phyloP scores from a whole-genome alignment of 2,888 invertebrate genomes.

The Nemurella pictetii region DNA sequence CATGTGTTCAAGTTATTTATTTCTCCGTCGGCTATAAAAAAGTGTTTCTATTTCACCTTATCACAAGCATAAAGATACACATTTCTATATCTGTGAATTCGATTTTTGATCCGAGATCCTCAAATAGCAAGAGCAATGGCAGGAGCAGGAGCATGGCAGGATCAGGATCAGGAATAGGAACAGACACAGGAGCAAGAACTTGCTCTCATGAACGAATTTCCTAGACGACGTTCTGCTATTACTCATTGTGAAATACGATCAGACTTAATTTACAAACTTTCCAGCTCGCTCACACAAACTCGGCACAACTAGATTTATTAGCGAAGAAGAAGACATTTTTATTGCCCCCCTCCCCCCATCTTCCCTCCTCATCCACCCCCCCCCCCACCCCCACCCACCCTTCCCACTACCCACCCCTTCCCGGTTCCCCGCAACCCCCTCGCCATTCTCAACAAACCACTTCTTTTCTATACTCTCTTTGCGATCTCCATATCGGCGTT shows the following conservation, averaged over 20 bases:
- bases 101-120: no score
- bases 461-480: not conserved
- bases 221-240: constrained; percentile 21
- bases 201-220: not conserved
- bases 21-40: no score
- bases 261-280: constrained; percentile 31
- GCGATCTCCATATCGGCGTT: no score
- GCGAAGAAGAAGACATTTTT: constrained; percentile 30
- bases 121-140: no score
- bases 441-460: not conserved
- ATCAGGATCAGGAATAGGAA: no score
- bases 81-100: no score
- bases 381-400: not conserved
- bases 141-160: no score
- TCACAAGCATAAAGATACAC: no score
- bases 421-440: not conserved
- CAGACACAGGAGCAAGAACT: not conserved
- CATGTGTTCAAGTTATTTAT: no score
- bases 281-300: constrained; percentile 32
- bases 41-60: no score
- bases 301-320: constrained; percentile 30
- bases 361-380: not conserved
- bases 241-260: constrained; percentile 31
- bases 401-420: constrained; percentile 2
- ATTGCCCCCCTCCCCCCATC: constrained; percentile 25